Base-by-base conservation (phyloP, 2,797 vertebrate species). In the Scomberomorus guttatus region DNA sequence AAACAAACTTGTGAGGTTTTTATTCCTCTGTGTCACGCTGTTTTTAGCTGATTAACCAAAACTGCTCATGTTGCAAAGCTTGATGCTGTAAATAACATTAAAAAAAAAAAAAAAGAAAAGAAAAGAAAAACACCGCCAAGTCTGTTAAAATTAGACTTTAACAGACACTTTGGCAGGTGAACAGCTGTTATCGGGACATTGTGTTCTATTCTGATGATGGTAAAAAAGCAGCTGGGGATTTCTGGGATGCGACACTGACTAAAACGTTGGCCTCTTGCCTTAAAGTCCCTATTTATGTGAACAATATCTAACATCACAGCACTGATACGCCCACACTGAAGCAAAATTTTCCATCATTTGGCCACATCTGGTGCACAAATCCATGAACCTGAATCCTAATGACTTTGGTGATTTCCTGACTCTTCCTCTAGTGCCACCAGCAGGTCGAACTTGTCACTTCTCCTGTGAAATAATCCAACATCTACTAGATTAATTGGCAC, bases 41-140 rank as follows among this genome's bases (percentile, higher is more conserved):
- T 50, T 72, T 73, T 63, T 72, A 69, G 63, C 66, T 3, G 64
- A 61, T 44, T 61, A 61, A 70, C 37, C 27, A 0, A 61, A 75
- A 73, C n/a, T 20, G 63, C 48, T 55, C 3, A 9, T 7, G 58
- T 3, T 51, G 50, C 37, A 71, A 55, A 72, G 54, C 44, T 1
- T 12, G 51, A 74, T 18, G 79, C 70, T 48, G 25, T 52, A 51
- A 62, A 55, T 13, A 22, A 22, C 51, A 4, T 37, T 64, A 32
- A 32, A 32, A 32, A 32, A 5, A 5, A 32, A 32, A 32, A 32
- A 5, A 32, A 29, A 58, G 34, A 61, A 63, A 32, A 32, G 6
- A 32, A 32, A 5, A 5, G 6, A 32, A 32, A 32, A 5, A 32
- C 2, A 17, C 9, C n/a, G 34, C 58, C 24, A 62, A 29, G 27